Conservation (phyloP, 2,797 vertebrate species). For the Dendrocincla fuliginosa region DNA sequence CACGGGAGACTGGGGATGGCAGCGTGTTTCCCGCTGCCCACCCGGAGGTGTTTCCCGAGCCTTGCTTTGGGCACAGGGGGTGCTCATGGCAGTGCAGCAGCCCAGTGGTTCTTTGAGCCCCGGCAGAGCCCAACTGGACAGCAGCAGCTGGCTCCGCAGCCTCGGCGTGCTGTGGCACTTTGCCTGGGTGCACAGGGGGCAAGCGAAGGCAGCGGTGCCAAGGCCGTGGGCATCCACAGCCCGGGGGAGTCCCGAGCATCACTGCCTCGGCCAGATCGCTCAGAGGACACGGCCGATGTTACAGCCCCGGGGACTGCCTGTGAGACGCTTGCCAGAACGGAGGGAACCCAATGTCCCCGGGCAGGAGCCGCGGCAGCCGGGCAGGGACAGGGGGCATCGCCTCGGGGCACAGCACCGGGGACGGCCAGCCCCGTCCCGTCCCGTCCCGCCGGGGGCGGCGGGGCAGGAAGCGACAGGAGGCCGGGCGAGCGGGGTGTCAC, state of each 20-base stretch:
- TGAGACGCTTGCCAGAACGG: background rate
- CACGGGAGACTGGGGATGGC: background rate
- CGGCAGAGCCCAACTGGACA: background rate
- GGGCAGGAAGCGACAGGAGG: background rate
- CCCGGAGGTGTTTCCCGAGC: background rate
- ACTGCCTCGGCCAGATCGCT: background rate
- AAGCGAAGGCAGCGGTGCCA: background rate
- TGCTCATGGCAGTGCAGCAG: fast-evolving
- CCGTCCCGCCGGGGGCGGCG: background rate
- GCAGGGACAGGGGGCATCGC: background rate
- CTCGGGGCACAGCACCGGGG: background rate
- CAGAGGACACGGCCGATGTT: background rate
- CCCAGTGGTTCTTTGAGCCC: fast-evolving
- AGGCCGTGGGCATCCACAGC: fast-evolving
- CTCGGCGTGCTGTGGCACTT: fast-evolving
- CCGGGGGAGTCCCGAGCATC: too few relatives aligned
- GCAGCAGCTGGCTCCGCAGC: background rate
- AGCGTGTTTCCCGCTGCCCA: background rate
- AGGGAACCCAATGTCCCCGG: fast-evolving
- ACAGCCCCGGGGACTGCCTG: background rate
- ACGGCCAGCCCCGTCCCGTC: background rate
- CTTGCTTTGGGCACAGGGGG: background rate
- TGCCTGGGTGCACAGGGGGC: fast-evolving
- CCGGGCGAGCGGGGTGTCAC: background rate
- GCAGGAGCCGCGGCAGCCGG: too few relatives aligned